A percentile compares a stretch with the other conserved stretches of the same genome.
Conservation (phyloP, 2,113 vertebrate species). For the Willisornis vidua region DNA sequence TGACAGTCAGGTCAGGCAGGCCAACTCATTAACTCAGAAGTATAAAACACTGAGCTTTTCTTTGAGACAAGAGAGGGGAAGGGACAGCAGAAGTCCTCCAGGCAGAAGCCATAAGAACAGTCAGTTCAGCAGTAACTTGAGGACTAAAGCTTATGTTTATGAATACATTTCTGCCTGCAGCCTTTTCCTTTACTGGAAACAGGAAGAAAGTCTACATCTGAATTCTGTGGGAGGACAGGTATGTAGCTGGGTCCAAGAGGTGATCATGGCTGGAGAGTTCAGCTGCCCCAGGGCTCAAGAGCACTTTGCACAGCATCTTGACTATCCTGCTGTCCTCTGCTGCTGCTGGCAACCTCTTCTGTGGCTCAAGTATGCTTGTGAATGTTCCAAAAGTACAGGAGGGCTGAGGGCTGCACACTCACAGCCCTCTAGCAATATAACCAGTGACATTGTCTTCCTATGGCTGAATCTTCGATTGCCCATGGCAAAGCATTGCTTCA, state of each 20-base stretch:
- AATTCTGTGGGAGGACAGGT: background rate
- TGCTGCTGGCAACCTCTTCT: background rate
- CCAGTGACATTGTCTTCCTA: background rate
- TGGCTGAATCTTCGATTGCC: background rate
- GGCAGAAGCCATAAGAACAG: background rate
- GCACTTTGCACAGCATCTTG: background rate
- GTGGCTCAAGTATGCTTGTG: background rate
- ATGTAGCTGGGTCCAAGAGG: background rate
- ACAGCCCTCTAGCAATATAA: background rate
- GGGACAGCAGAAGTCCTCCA: background rate
- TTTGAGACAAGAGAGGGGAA: background rate
- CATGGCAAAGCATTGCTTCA: background rate
- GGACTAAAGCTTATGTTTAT: background rate
- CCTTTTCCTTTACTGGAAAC: background rate
- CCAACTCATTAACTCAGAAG: background rate
- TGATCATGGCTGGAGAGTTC: background rate
- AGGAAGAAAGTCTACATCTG: background rate
- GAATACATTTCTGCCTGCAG: background rate
- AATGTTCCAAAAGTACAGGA: background rate
- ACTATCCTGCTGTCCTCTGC: background rate
- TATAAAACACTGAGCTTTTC: background rate
- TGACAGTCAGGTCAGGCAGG: constrained; percentile 5
- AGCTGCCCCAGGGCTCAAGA: background rate
- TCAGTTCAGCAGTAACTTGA: background rate
- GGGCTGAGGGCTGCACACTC: background rate